phyloP scores from a whole-genome alignment of 2,888 invertebrate genomes.

The Acronicta psi region DNA sequence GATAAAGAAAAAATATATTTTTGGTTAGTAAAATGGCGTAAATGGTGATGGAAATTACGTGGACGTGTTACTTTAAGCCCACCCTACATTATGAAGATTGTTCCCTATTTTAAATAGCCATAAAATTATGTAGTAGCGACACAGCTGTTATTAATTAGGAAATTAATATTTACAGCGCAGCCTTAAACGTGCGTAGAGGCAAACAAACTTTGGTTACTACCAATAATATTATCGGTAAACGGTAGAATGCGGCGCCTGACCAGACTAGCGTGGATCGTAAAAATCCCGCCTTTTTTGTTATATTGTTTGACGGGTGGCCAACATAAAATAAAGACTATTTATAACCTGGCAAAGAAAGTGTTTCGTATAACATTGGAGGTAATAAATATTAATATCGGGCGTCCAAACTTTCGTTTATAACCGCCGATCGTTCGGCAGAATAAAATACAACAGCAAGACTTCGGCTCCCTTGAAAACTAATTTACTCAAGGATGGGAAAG shows the following conservation, averaged over 20 bases:
- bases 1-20: constrained; percentile 52
- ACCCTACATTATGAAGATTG: constrained; percentile 41
- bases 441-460: constrained; percentile 67
- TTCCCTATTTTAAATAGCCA: constrained; percentile 46
- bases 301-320: constrained; percentile 81
- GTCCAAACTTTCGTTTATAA: constrained; percentile 80
- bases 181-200: constrained; percentile 59
- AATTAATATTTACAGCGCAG: constrained; percentile 55
- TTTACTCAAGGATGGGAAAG: constrained; percentile 61
- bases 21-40: constrained; percentile 50
- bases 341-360: constrained; percentile 79
- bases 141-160: constrained; percentile 58
- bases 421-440: constrained; percentile 65
- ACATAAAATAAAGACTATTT: constrained; percentile 83
- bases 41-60: constrained; percentile 53
- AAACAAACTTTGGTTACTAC: constrained; percentile 62
- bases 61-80: constrained; percentile 51
- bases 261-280: constrained; percentile 68
- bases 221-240: constrained; percentile 64
- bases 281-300: constrained; percentile 73
- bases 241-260: constrained; percentile 66
- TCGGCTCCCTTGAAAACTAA: constrained; percentile 65
- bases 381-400: constrained; percentile 84
- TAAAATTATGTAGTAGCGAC: constrained; percentile 54
- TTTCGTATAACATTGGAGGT: constrained; percentile 74